Conservation (phyloP, 1,140 invertebrate genomes). For the Acyrthosiphon pisum region DNA sequence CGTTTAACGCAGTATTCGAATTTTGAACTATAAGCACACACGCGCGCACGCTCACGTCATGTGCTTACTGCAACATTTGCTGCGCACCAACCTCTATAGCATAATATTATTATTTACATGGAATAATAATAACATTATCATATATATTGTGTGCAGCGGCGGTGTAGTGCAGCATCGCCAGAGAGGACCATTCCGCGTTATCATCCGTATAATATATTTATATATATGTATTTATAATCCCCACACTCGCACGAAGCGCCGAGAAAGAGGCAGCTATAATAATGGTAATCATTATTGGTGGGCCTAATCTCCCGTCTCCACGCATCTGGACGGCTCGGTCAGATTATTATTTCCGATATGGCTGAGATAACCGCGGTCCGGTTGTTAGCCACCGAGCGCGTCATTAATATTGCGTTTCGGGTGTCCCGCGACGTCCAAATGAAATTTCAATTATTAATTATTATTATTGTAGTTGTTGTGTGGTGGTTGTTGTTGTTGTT, state of each 20-base stretch:
- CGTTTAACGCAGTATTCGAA: too few relatives aligned
- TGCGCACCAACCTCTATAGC: too few relatives aligned
- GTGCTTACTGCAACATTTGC: too few relatives aligned
- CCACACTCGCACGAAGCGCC: neutral
- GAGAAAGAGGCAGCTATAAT: neutral
- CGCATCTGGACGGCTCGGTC: neutral
- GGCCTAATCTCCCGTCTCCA: neutral
- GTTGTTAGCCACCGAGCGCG: neutral
- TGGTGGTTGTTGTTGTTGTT: neutral
- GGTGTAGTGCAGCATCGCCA: too few relatives aligned
- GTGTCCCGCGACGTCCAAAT: neutral
- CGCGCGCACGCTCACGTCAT: too few relatives aligned
- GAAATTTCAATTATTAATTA: constrained; percentile 14
- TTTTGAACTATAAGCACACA: neutral
- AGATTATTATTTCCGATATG: neutral
- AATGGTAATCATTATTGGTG: neutral
- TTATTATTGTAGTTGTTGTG: too few relatives aligned
- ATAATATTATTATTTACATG: too few relatives aligned
- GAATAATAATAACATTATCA: too few relatives aligned
- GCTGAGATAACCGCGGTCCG: neutral
- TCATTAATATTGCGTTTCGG: constrained; percentile 11
- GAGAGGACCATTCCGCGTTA: too few relatives aligned
- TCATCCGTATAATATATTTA: too few relatives aligned
- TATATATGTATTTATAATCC: too few relatives aligned
- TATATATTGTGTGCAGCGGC: too few relatives aligned